Evolutionary conservation across 2,797 vertebrate genomes (phyloP), one percentile per base, ranked within the genome.

Genomic region (Pogonophryne albipinna): DNA sequence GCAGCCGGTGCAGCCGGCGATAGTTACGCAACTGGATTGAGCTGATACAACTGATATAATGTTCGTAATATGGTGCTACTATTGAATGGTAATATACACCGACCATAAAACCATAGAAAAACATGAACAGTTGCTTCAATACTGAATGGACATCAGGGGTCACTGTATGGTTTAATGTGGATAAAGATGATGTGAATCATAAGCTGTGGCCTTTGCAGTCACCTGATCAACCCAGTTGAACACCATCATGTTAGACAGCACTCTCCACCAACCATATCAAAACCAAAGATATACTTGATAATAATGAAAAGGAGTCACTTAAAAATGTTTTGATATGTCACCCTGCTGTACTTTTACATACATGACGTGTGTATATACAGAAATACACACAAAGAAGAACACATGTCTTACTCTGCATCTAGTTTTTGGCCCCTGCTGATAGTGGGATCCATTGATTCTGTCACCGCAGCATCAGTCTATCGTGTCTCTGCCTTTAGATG

Each of bases 401-500:
- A 50, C 66, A 52, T 10, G 1, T 49, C 49, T 73, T 44, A 51
- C 44, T 45, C 61, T 64, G 65, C 65, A 59, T 72, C 53, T 70
- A 67, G 41, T 50, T 47, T 13, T 56, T 62, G 66, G 13, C 11
- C 20, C 14, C 6, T 44, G 38, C 51, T 63, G 10, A 12, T 8
- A 13, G 59, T 12, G 10, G 51, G 15, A 69, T n/a, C 14, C 51
- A 77, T 72, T 64, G 83, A 78, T 72, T 80, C 49, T 84, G 67
- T 83, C 79, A 72, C 34, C 1, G 17, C 71, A 49, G 27, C 59
- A 19, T 79, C 79, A 66, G 55, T 55, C 63, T 49, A 56, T 60
- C 6, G 12, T 23, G 46, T 75, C 49, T 53, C 47, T 69, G 50
- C 68, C 42, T 78, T 69, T 58, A 76, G 14, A 49, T 69, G 72